Percentiles rank a stretch among this genome's conserved stretches.
phyloP scores from a whole-genome alignment of 2,113 vertebrate species.

The Platichthys stellatus region DNA sequence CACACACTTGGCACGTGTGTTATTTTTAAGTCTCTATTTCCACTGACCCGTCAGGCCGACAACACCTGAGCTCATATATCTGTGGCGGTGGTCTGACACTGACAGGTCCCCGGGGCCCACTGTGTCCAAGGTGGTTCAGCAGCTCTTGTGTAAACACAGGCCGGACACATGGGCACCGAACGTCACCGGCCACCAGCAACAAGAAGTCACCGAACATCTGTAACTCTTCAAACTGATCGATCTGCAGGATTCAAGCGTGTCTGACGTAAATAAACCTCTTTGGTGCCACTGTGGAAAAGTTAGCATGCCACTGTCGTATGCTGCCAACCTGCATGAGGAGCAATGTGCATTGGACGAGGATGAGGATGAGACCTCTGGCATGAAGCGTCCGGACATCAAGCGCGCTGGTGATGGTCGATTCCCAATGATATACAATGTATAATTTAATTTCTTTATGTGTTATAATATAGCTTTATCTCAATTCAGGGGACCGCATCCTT shows the following conservation, averaged over 20 bases:
- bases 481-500: no score
- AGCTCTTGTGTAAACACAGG: conserved; percentile 33
- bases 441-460: no score
- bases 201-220: conserved; percentile 20
- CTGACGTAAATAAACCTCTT: conserved; percentile 11
- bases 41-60: conserved; percentile 56
- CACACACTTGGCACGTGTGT: conserved; percentile 21
- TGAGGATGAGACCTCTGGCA: not conserved
- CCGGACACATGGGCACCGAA: conserved; percentile 23
- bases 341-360: not conserved
- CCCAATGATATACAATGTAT: no score
- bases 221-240: not conserved
- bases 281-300: conserved; percentile 3
- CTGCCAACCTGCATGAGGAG: not conserved
- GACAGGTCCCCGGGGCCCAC: conserved; percentile 40
- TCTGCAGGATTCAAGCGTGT: not conserved
- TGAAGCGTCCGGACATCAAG: not conserved
- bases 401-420: no score
- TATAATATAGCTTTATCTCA: no score
- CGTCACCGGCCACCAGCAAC: conserved; percentile 25
- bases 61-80: conserved; percentile 71
- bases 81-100: conserved; percentile 53
- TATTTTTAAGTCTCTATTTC: conserved; percentile 70
- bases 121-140: conserved; percentile 49
- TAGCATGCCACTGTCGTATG: conserved; percentile 2